Percentiles rank a stretch among this genome's conserved stretches.
These are phyloP conservation scores for Heliconius cydno DNA, from an alignment of 2,888 invertebrate genomes.

Conservation along the genomic window DNA sequence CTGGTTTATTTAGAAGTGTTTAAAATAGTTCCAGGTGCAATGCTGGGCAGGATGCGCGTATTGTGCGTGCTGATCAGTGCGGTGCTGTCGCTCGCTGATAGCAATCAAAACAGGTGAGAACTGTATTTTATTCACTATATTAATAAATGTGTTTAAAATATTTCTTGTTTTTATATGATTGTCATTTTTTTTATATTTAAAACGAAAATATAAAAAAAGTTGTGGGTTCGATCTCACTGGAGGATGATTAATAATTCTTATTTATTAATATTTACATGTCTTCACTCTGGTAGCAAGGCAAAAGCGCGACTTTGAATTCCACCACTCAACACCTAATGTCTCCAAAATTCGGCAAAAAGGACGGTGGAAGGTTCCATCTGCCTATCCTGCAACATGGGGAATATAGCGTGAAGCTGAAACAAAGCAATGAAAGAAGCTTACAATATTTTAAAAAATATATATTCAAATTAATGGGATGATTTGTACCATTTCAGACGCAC, in stretches of 20 bases:
- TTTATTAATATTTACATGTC: no score
- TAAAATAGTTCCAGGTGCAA: conserved; percentile 64
- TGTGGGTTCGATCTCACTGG: no score
- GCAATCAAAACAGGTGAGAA: conserved; percentile 64
- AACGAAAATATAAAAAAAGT: not conserved
- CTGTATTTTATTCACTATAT: not conserved
- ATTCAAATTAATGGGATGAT: not conserved
- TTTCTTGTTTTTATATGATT: not conserved
- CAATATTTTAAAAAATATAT: not conserved
- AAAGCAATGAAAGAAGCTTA: no score
- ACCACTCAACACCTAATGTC: no score
- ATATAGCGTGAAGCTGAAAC: no score
- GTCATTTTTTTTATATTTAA: not conserved
- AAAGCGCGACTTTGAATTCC: no score
- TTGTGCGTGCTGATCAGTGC: conserved; percentile 62
- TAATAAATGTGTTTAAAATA: not conserved
- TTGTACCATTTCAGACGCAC: conserved; percentile 66
- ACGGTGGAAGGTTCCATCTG: no score
- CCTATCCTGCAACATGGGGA: no score
- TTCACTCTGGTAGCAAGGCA: no score
- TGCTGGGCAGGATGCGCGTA: conserved; percentile 64
- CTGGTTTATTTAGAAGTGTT: conserved; percentile 1
- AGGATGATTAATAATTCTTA: no score
- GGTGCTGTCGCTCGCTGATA: conserved; percentile 61
- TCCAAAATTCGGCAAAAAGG: no score